Percentiles rank a stretch among this genome's conserved stretches.
phyloP scores from a whole-genome alignment of 1,140 invertebrate species.

The Drosophila melanica region DNA sequence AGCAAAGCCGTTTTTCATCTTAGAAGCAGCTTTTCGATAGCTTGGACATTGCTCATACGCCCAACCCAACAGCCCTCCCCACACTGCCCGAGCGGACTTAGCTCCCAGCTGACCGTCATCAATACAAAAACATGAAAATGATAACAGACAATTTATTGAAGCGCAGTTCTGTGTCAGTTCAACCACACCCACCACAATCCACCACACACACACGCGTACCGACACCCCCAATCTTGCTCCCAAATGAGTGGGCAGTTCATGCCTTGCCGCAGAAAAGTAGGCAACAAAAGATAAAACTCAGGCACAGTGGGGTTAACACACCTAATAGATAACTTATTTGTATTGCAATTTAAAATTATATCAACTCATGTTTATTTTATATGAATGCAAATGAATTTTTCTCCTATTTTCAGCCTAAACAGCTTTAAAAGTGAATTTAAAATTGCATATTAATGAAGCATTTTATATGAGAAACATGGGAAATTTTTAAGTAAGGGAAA shows the following conservation, averaged over 20 bases:
- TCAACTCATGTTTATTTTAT: too few species aligned
- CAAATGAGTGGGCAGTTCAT: conserved; percentile 13
- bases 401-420: too few species aligned
- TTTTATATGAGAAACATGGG: too few species aligned
- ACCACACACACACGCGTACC: conserved; percentile 8
- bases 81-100: not conserved
- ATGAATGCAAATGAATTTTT: too few species aligned
- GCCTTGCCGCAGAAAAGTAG: conserved; percentile 40
- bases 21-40: conserved; percentile 65
- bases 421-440: too few species aligned
- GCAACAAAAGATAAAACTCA: conserved; percentile 10
- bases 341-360: not conserved
- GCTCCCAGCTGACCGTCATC: conserved; percentile 58
- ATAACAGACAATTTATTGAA: conserved; percentile 81
- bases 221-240: not conserved
- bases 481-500: too few species aligned
- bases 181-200: conserved; percentile 4
- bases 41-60: conserved; percentile 71
- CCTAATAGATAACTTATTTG: not conserved
- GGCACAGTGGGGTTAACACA: conserved; percentile 11
- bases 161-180: conserved; percentile 45
- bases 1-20: conserved; percentile 36
- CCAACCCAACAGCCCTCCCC: conserved; percentile 19
- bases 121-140: conserved; percentile 78
- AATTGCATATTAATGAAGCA: too few species aligned